Evolutionary conservation across 1,140 invertebrate genomes (phyloP).

Genomic region (Drosophila bocki): DNA sequence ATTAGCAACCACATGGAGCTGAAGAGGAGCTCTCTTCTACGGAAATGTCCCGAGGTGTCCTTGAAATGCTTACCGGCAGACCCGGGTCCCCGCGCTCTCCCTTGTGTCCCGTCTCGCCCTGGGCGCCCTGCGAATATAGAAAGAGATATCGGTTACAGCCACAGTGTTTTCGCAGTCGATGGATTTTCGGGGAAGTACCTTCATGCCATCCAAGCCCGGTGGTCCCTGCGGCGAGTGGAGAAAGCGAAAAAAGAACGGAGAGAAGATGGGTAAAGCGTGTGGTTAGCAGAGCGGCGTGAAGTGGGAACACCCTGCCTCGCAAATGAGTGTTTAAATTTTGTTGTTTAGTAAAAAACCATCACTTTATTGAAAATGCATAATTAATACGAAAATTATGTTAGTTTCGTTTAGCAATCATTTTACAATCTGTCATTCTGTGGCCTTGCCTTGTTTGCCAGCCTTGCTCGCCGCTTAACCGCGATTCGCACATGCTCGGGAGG

Average conservation of each 20-base stretch:
- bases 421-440: constrained; percentile 59
- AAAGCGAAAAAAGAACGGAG: constrained; percentile 33
- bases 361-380: constrained; percentile 84
- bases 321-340: constrained; percentile 21
- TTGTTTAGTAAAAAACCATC: constrained; percentile 81
- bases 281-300: constrained; percentile 46
- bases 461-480: not conserved
- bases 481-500: constrained; percentile 35
- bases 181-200: constrained; percentile 86
- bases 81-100: constrained; percentile 96
- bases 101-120: constrained; percentile 95
- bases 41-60: constrained; percentile 1
- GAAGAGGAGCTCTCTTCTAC: constrained; percentile 39
- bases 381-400: constrained; percentile 80
- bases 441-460: constrained; percentile 13
- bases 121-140: constrained; percentile 89
- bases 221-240: constrained; percentile 87
- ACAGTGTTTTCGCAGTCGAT: constrained; percentile 12
- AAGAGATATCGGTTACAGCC: constrained; percentile 28
- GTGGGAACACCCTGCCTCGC: constrained; percentile 4
- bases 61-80: constrained; percentile 89
- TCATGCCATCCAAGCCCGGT: constrained; percentile 90
- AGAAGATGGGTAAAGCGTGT: constrained; percentile 33
- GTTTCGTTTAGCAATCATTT: constrained; percentile 69
- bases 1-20: constrained; percentile 73